phyloP scores from a whole-genome alignment of 2,888 invertebrate species.

The Chaetoderma sp. region DNA sequence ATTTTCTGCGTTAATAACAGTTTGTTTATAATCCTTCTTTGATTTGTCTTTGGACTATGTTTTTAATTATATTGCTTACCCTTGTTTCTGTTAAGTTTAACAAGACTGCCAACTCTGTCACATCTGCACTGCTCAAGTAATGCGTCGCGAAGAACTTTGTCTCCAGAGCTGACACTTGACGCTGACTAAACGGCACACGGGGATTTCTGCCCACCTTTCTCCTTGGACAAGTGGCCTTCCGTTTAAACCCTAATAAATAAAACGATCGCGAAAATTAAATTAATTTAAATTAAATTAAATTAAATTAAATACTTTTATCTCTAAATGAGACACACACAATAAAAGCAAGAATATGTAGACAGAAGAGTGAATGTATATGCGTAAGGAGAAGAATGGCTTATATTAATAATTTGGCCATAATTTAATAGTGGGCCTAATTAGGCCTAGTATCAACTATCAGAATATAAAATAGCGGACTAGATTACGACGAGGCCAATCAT shows the following conservation, averaged over 20 bases:
- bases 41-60: too few relatives aligned
- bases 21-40: too few relatives aligned
- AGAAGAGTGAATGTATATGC: neutral
- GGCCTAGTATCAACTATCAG: too few relatives aligned
- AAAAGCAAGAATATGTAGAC: too few relatives aligned
- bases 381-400: neutral
- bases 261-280: neutral
- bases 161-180: constrained; percentile 65
- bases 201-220: constrained; percentile 67
- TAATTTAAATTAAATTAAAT: neutral
- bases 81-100: constrained; percentile 67
- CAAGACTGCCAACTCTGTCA: constrained; percentile 63
- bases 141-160: constrained; percentile 65
- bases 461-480: too few relatives aligned
- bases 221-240: constrained; percentile 62
- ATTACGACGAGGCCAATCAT: too few relatives aligned
- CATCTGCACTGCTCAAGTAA: constrained; percentile 68
- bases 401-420: too few relatives aligned
- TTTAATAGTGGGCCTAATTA: too few relatives aligned
- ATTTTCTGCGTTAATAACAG: too few relatives aligned
- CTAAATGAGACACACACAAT: neutral
- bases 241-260: constrained; percentile 59
- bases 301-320: too few relatives aligned
- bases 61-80: constrained; percentile 58
- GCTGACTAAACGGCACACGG: constrained; percentile 66